A percentile compares a stretch with the other conserved stretches of the same genome.
These are phyloP conservation scores for Pipistrellus kuhlii DNA, from an alignment of 2,797 vertebrate genomes.

Conservation along the genomic window DNA sequence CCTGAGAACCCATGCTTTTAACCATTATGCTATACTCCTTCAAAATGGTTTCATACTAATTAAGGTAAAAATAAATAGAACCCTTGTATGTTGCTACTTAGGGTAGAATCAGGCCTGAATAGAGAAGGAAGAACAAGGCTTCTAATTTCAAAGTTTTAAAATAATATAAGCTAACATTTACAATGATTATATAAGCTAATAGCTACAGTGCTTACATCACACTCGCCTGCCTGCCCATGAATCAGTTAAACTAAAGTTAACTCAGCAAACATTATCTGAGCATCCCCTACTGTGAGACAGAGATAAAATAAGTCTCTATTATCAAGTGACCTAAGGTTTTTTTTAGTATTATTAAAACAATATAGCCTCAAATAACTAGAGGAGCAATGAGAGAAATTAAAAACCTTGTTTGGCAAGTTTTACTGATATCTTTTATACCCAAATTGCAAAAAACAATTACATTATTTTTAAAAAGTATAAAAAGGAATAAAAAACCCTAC, in stretches of 20 bases:
- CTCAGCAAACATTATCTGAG: background rate
- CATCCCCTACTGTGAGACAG: background rate
- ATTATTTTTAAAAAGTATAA: background rate
- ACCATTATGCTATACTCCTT: background rate
- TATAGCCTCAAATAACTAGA: background rate
- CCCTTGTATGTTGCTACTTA: background rate
- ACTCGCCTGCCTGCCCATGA: background rate
- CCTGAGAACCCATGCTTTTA: slow-evolving; percentile 4
- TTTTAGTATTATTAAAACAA: background rate
- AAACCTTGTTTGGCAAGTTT: background rate
- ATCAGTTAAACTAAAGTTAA: slow-evolving; percentile 34
- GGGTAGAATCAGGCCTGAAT: background rate
- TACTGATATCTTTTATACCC: background rate
- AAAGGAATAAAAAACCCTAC: background rate
- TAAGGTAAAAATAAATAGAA: slow-evolving; percentile 8
- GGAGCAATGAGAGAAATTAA: background rate
- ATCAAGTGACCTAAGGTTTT: background rate
- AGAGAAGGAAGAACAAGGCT: background rate
- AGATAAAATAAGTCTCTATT: background rate
- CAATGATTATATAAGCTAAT: background rate
- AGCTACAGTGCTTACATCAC: background rate
- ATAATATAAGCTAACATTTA: background rate
- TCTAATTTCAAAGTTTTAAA: background rate
- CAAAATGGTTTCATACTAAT: background rate
- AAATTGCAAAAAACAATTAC: background rate